These are phyloP conservation scores for Aphaenogaster floridana DNA, from an alignment of 1,140 invertebrate genomes.

Conservation along the genomic window DNA sequence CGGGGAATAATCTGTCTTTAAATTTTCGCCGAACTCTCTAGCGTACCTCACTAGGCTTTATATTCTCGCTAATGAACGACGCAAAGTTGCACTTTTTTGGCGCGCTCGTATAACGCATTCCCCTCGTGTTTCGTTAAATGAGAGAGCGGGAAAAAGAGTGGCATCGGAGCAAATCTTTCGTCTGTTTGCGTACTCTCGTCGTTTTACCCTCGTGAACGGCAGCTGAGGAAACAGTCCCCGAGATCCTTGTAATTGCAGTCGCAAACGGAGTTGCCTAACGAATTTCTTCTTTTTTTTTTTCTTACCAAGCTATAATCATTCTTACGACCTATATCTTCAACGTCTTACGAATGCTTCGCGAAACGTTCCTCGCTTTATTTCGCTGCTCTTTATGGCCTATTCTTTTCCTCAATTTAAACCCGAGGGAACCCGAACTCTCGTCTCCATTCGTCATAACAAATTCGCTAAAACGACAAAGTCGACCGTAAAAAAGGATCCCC, in stretches of 20 bases:
- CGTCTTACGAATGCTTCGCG: neutral
- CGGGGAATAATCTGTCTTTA: slow-evolving; percentile 5
- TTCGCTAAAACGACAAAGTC: slow-evolving; percentile 46
- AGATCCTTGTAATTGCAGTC: slow-evolving; percentile 48
- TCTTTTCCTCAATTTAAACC: slow-evolving; percentile 17
- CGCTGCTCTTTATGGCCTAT: neutral
- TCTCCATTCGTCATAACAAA: slow-evolving; percentile 43
- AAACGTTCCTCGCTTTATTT: slow-evolving; percentile 11
- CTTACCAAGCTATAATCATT: slow-evolving; percentile 18
- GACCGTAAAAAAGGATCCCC: slow-evolving; percentile 24
- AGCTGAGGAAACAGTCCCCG: slow-evolving; percentile 49
- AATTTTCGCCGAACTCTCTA: neutral
- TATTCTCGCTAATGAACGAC: neutral
- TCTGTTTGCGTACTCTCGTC: slow-evolving; percentile 7
- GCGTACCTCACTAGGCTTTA: neutral
- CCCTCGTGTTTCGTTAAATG: slow-evolving; percentile 12
- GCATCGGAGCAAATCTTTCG: slow-evolving; percentile 33
- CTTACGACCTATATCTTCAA: slow-evolving; percentile 25
- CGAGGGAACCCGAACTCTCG: neutral
- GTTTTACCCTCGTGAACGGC: slow-evolving; percentile 7
- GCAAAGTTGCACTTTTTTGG: slow-evolving; percentile 36
- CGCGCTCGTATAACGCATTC: slow-evolving; percentile 27
- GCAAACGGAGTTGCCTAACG: slow-evolving; percentile 16
- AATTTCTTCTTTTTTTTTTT: slow-evolving; percentile 5
- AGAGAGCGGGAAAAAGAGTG: slow-evolving; percentile 7